These are phyloP conservation scores for Prunella fulvescens DNA, from an alignment of 2,113 vertebrate genomes.

Conservation along the genomic window DNA sequence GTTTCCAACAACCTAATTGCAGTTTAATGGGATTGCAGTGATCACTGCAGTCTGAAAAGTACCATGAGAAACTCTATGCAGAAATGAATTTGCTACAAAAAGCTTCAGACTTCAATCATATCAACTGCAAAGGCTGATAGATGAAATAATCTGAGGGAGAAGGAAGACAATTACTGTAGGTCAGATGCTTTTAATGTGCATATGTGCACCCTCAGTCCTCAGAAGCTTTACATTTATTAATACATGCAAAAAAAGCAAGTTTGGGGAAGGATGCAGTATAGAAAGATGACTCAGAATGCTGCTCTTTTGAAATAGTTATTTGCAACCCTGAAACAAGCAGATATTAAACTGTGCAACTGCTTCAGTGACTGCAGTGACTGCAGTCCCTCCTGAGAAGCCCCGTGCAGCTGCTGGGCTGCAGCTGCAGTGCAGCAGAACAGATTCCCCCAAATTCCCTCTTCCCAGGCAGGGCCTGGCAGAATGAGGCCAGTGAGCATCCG, in stretches of 20 bases:
- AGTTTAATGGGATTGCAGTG: neutral
- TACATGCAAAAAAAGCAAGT: neutral
- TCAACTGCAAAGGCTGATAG: neutral
- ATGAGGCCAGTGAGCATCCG: conserved; percentile 45
- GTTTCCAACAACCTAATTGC: neutral
- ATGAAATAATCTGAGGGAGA: neutral
- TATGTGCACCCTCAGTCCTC: neutral
- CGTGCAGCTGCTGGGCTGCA: neutral
- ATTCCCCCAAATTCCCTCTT: neutral
- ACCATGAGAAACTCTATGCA: neutral
- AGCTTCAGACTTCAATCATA: neutral
- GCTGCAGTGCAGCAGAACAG: neutral
- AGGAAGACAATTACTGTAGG: neutral
- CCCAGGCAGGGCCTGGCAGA: conserved; percentile 19
- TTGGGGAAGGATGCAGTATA: neutral
- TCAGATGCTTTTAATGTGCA: neutral
- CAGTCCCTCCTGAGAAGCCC: neutral
- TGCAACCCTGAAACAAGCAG: neutral
- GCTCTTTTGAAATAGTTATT: neutral
- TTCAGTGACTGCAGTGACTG: neutral
- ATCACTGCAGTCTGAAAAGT: neutral
- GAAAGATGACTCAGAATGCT: neutral
- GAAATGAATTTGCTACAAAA: neutral
- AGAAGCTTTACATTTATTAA: neutral
- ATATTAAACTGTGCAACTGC: neutral